Evolutionary conservation across 2,888 invertebrate genomes (phyloP).

Genomic region (Lasioglossum lativentre): DNA sequence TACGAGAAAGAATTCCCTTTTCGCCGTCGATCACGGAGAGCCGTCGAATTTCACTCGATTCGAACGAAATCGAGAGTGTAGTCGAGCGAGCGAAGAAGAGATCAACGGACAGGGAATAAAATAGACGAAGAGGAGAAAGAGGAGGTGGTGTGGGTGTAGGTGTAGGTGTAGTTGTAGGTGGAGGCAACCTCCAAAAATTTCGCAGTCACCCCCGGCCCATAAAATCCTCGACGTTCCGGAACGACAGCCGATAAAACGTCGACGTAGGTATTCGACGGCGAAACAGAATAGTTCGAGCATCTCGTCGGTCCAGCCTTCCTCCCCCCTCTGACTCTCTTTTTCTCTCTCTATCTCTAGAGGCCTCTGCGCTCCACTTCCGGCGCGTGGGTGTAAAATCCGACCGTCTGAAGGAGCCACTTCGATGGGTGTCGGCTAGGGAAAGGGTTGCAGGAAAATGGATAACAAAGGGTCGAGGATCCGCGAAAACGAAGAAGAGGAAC

Average conservation of each 20-base stretch:
- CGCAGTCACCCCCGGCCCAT: conserved; percentile 53
- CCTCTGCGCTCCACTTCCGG: conserved; percentile 43
- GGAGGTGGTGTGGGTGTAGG: not conserved
- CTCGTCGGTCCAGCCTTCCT: conserved; percentile 31
- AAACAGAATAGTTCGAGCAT: conserved; percentile 63
- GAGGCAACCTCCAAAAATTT: conserved; percentile 59
- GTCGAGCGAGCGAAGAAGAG: not conserved
- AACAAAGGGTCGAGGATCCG: conserved; percentile 27
- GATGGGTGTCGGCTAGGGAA: conserved; percentile 38
- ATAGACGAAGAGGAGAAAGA: not conserved
- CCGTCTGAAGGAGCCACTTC: conserved; percentile 53
- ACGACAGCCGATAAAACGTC: conserved; percentile 69
- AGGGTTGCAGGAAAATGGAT: conserved; percentile 55
- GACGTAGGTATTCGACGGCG: conserved; percentile 63
- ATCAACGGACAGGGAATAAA: not conserved
- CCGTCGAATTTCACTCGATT: conserved; percentile 4
- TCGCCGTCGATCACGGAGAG: conserved; percentile 5
- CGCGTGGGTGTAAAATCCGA: conserved; percentile 58
- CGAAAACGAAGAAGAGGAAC: conserved; percentile 17
- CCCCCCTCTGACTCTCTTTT: not conserved
- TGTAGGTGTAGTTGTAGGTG: not conserved
- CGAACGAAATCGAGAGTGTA: conserved; percentile 2
- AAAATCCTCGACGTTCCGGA: conserved; percentile 62
- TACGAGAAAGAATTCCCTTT: conserved; percentile 4
- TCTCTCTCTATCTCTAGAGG: not conserved